Conservation (phyloP, 2,888 invertebrate genomes). For the Drosophila bunnanda region DNA sequence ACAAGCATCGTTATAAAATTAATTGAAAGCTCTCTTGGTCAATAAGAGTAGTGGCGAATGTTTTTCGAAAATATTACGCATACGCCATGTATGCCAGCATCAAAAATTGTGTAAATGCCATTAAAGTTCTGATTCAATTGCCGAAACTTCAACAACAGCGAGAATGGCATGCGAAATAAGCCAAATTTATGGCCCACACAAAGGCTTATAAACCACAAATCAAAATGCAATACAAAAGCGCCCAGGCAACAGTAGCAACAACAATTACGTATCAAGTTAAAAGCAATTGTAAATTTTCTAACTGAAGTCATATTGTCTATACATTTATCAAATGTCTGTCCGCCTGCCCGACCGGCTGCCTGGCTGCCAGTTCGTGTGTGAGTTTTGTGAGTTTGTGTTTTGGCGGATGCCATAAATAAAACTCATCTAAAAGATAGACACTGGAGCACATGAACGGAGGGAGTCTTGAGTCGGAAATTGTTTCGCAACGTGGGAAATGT, state of each 20-base stretch:
- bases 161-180: conserved; percentile 50
- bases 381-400: conserved; percentile 42
- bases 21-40: conserved; percentile 9
- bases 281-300: conserved; percentile 80
- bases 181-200: conserved; percentile 72
- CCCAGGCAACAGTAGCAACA: conserved; percentile 53
- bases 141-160: conserved; percentile 21
- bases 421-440: conserved; percentile 77
- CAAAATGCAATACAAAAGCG: conserved; percentile 75
- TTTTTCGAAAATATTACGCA: conserved; percentile 31
- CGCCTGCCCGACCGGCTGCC: conserved; percentile 6
- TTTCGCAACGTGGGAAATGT: conserved; percentile 80
- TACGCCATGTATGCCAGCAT: conserved; percentile 33
- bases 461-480: conserved; percentile 77
- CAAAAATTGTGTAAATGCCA: not conserved
- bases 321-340: conserved; percentile 65
- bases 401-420: conserved; percentile 79
- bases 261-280: conserved; percentile 74
- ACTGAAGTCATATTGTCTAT: conserved; percentile 78
- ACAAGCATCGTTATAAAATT: conserved; percentile 5
- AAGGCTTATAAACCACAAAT: conserved; percentile 75
- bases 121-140: conserved; percentile 40
- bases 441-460: conserved; percentile 5
- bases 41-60: conserved; percentile 21
- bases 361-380: conserved; percentile 32